Evolutionary conservation across 2,888 invertebrate genomes (phyloP), one percentile per base, ranked within the genome.

Genomic region (Alviniconcha strummeri): DNA sequence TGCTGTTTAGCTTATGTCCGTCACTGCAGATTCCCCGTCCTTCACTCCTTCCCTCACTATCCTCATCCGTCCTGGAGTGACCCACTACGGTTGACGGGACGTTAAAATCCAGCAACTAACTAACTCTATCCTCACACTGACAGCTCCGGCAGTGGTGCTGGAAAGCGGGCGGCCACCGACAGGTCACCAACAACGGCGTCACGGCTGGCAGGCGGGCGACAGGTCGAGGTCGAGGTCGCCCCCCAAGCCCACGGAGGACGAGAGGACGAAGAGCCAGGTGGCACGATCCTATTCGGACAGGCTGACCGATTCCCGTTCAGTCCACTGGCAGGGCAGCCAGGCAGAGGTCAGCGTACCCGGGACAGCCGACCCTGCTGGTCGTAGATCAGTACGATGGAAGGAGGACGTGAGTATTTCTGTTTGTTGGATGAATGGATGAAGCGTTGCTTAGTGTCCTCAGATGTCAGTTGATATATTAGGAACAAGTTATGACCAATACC

Each of bases 381-480:
- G 79, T 13, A 60, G 79, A 36, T 79, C 79, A 52, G 79, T 79
- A 7, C 64, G 79, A 15, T 79, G 79, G 79, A 79, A 79, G 56
- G n/a, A 36, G n/a, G 79, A 67, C 1, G 79, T 60, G 36, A n/a
- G 76, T 76, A 55, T 36, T 36, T 36, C 36, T 36, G 36, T n/a
- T n/a, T n/a, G n/a, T n/a, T n/a, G n/a, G n/a, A n/a, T n/a, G n/a
- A n/a, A n/a, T n/a, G n/a, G n/a, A n/a, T n/a, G n/a, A n/a, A 36
- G 36, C 3, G 36, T 36, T 36, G 36, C 36, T 36, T 36, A 36
- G 3, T 36, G 36, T 36, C 36, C 36, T 36, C 36, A 3, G 36
- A 36, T 36, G 36, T 36, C 36, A 3, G 36, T 36, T 36, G 36
- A 36, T 36, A 36, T 36, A 36, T 36, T 36, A 36, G 36, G 36